Base-by-base conservation (phyloP, 2,888 invertebrate species). In the Pycnomerus fuliginosus region DNA sequence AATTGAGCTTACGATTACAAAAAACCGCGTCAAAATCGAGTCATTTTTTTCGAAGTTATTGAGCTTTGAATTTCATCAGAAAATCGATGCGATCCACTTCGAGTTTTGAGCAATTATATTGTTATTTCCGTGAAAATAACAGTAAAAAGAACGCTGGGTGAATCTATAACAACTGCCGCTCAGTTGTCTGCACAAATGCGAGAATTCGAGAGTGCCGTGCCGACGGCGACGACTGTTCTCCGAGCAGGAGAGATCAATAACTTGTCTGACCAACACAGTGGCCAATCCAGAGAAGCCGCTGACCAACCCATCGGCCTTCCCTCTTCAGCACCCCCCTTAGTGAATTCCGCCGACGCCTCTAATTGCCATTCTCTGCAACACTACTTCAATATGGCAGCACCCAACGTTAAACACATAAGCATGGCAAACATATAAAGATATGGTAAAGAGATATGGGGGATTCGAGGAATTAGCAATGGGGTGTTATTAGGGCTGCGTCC, bases 251-350 rank as follows among this genome's bases (percentile, higher is more conserved):
- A 60, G 57, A 63, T 63, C 63, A 60, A 64, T 64, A 64, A 61
- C 64, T 59, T 46, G 62, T 62, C 62, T 64, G 65, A 62, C 62
- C 62, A 52, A 43, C 45, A 47, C 44, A 46, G 52, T 56, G 62
- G 53, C 65, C 62, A 63, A 64, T 64, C 60, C 58, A 52, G 56
- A 59, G 48, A 50, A 17, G 37, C 35, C 38, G 23, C 40, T 41
- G 50, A 33, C 50, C 48, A 50, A 44, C 50, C 50, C 46, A 48
- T 43, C 43, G 33, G 16, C 30, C 34, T 32, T 34, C 47, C 42
- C 45, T 20, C 8, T 8, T 7, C 39, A 38, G 16, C 22, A 11
- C 36, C 49, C 41, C 33, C 11, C 35, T 32, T 13, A 15, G n/a
- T 14, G 37, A 32, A 51, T 53, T 55, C 52, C 45, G 41, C 42